Conservation (phyloP, 1,140 invertebrate species). For the Augochlora pura region DNA sequence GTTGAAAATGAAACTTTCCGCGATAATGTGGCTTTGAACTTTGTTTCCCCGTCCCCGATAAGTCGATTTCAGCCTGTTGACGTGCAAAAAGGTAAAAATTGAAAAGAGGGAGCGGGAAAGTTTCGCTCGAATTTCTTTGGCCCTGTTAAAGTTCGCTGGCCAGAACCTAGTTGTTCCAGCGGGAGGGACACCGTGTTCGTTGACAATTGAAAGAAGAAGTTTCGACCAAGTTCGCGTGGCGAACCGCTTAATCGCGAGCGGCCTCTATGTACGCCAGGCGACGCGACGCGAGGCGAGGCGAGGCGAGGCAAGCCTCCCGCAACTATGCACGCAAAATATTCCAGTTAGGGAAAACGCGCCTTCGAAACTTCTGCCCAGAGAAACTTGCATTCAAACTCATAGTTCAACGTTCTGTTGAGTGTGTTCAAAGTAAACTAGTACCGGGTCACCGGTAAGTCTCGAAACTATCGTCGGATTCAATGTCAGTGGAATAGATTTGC, state of each 20-base stretch:
- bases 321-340: slow-evolving; percentile 56
- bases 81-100: slow-evolving; percentile 42
- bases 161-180: slow-evolving; percentile 40
- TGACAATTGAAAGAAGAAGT: slow-evolving; percentile 49
- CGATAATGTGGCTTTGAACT: slow-evolving; percentile 61
- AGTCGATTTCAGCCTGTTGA: slow-evolving; percentile 54
- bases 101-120: slow-evolving; percentile 38
- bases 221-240: slow-evolving; percentile 43
- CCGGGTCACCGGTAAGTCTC: slow-evolving; percentile 47
- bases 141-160: slow-evolving; percentile 60
- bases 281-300: too few species aligned
- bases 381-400: slow-evolving; percentile 52
- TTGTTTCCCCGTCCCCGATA: slow-evolving; percentile 59
- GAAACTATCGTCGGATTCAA: slow-evolving; percentile 41
- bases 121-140: slow-evolving; percentile 61
- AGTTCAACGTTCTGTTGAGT: slow-evolving; percentile 55
- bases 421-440: slow-evolving; percentile 51
- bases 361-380: slow-evolving; percentile 33
- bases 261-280: too few species aligned
- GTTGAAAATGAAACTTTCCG: slow-evolving; percentile 50
- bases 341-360: slow-evolving; percentile 45
- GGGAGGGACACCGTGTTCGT: slow-evolving; percentile 34
- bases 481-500: slow-evolving; percentile 39
- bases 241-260: slow-evolving; percentile 54
- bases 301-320: slow-evolving; percentile 4